phyloP scores from a whole-genome alignment of 2,888 invertebrate species.

The Dolichomitus sp. region DNA sequence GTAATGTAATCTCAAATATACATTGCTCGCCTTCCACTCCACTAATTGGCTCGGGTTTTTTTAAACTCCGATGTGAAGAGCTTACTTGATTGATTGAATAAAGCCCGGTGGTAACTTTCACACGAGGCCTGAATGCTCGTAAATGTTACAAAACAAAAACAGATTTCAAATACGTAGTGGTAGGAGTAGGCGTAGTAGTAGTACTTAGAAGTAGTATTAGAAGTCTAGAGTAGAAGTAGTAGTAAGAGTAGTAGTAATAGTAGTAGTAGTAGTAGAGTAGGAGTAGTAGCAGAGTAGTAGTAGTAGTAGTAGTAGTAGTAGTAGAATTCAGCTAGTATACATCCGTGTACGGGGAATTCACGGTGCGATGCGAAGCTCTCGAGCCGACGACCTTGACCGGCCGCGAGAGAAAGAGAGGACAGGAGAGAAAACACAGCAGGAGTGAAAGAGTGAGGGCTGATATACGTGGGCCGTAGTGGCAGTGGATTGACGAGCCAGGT shows the following conservation, averaged over 20 bases:
- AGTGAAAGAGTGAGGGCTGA: constrained; percentile 50
- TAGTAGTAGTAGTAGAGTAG: neutral
- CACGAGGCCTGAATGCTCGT: constrained; percentile 40
- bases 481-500: constrained; percentile 62
- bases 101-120: constrained; percentile 48
- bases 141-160: constrained; percentile 60
- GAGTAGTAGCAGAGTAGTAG: neutral
- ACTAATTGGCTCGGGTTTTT: neutral
- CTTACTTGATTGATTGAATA: constrained; percentile 43
- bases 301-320: constrained; percentile 15
- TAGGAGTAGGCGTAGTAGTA: neutral
- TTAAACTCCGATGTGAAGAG: neutral
- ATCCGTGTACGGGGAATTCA: constrained; percentile 57
- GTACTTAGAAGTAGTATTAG: constrained; percentile 9
- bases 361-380: constrained; percentile 63
- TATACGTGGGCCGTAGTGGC: constrained; percentile 59
- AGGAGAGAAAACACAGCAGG: constrained; percentile 22
- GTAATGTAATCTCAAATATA: neutral
- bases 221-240: neutral
- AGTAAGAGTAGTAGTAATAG: constrained; percentile 5
- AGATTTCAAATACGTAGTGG: constrained; percentile 40
- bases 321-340: constrained; percentile 30
- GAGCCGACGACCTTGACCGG: constrained; percentile 72
- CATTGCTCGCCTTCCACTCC: neutral
- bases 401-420: constrained; percentile 55